Conservation (phyloP, 2,888 invertebrate genomes). For the Griposia aprilina region DNA sequence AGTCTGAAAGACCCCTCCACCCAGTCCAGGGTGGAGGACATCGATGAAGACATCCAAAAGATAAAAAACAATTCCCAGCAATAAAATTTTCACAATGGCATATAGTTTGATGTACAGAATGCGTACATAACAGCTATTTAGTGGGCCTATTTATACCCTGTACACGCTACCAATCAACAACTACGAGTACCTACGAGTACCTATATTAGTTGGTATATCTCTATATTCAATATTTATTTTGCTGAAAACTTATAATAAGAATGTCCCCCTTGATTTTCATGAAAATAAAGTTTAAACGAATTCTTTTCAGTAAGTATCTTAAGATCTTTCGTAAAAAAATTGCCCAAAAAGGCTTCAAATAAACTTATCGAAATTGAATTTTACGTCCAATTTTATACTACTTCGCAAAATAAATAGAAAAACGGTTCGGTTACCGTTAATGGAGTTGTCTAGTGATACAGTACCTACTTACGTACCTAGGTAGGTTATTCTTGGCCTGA, state of each 20-base stretch:
- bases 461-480: slow-evolving; percentile 4
- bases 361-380: slow-evolving; percentile 54
- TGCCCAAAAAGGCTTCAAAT: slow-evolving; percentile 28
- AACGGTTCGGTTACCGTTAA: slow-evolving; percentile 43
- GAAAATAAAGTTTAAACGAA: slow-evolving; percentile 24
- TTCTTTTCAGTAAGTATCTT: slow-evolving; percentile 16
- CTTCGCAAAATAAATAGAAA: slow-evolving; percentile 54
- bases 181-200: too few relatives aligned
- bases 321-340: slow-evolving; percentile 37
- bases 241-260: background rate
- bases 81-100: too few relatives aligned
- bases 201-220: too few relatives aligned
- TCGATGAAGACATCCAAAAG: too few relatives aligned
- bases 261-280: background rate
- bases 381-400: slow-evolving; percentile 36
- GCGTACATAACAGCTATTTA: too few relatives aligned
- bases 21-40: too few relatives aligned
- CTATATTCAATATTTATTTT: background rate
- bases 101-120: too few relatives aligned
- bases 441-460: slow-evolving; percentile 30
- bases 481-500: background rate
- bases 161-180: too few relatives aligned
- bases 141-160: too few relatives aligned
- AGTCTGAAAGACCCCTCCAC: too few relatives aligned
- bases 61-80: too few relatives aligned